A percentile compares a stretch with the other conserved stretches of the same genome.
Conservation (phyloP, 2,888 invertebrate genomes). For the Masnerella sp. region DNA sequence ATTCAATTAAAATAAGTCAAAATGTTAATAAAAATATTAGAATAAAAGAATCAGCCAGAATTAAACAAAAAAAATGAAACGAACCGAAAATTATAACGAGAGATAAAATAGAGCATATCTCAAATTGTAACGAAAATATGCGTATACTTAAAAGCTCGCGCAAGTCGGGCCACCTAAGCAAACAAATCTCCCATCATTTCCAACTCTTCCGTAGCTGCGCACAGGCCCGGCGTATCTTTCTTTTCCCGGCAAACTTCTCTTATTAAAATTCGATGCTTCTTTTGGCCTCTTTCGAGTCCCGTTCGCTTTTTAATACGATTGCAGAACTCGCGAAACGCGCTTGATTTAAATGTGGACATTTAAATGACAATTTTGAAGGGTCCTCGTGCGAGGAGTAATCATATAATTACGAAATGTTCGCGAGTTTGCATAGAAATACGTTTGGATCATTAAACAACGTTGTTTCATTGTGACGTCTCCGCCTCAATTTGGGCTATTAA, state of each 20-base stretch:
- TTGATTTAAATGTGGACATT: not conserved
- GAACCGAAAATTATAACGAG: not conserved
- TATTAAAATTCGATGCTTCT: slow-evolving; percentile 27
- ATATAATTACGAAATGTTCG: slow-evolving; percentile 17
- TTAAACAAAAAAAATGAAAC: not conserved
- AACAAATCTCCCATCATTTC: slow-evolving; percentile 20
- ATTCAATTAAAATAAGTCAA: too few species aligned
- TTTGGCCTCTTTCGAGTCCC: not conserved
- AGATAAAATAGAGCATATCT: not conserved
- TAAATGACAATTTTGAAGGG: not conserved
- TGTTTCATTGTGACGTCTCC: slow-evolving; percentile 1
- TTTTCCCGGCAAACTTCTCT: slow-evolving; percentile 15
- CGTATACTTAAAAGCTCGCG: slow-evolving; percentile 2
- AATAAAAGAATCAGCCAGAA: too few species aligned
- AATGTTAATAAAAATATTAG: too few species aligned
- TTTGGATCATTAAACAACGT: slow-evolving; percentile 12
- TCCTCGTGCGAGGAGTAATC: not conserved
- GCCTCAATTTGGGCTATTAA: slow-evolving; percentile 1
- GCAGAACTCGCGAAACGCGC: not conserved
- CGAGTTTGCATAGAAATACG: not conserved
- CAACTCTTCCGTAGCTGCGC: slow-evolving; percentile 6
- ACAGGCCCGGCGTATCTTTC: slow-evolving; percentile 1
- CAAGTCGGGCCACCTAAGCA: slow-evolving; percentile 15
- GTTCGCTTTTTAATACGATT: not conserved
- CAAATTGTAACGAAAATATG: slow-evolving; percentile 19